Evolutionary conservation across 2,113 vertebrate species (phyloP).

Genomic region (Fulmarus glacialis): DNA sequence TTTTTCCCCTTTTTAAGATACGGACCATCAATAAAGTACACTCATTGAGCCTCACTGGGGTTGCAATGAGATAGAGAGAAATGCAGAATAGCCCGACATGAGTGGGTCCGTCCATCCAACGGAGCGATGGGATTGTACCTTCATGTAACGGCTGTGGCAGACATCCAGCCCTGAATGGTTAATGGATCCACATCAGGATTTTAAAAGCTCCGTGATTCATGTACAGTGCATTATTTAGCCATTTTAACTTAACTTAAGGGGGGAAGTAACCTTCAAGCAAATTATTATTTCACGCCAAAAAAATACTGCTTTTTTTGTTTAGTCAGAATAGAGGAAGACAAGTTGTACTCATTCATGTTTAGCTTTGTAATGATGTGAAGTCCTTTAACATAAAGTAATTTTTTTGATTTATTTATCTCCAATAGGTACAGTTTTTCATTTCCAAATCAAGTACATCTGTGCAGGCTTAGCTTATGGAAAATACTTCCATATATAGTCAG

Average conservation of each 20-base stretch:
- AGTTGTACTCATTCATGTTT: not conserved
- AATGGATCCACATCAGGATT: not conserved
- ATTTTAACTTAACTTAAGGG: too few species aligned
- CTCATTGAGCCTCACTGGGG: not conserved
- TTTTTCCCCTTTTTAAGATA: not conserved
- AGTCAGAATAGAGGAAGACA: not conserved
- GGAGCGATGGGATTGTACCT: not conserved
- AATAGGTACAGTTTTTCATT: not conserved
- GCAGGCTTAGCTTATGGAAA: not conserved
- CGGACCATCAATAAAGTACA: not conserved
- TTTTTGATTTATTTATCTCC: not conserved
- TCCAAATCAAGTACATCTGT: not conserved
- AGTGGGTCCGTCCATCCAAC: accelerated
- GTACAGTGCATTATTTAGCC: not conserved
- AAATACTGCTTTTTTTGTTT: not conserved
- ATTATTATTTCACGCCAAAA: not conserved
- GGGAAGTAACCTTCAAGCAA: not conserved
- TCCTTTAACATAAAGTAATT: not conserved
- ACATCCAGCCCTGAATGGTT: not conserved
- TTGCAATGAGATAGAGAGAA: not conserved
- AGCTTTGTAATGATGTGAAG: not conserved
- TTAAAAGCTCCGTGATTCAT: not conserved
- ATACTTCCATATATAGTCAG: not conserved
- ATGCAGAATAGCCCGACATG: accelerated
- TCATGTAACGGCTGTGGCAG: not conserved